phyloP scores from a whole-genome alignment of 1,140 invertebrate species.

The Zaprionus ghesquierei region DNA sequence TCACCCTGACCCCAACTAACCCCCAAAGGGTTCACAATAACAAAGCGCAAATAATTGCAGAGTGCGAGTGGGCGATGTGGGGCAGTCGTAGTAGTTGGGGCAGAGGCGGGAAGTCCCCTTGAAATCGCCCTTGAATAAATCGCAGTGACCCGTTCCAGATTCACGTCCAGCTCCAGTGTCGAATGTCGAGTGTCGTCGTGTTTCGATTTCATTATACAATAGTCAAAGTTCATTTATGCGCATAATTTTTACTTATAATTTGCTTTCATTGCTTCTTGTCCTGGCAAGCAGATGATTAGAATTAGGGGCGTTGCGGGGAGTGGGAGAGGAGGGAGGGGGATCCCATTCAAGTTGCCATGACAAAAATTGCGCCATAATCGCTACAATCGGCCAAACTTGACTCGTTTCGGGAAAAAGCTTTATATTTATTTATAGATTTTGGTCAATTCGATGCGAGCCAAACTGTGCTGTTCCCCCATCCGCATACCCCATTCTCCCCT shows the following conservation, averaged over 20 bases:
- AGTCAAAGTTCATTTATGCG: slow-evolving; percentile 66
- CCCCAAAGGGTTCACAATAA: slow-evolving; percentile 18
- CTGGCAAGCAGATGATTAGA: slow-evolving; percentile 27
- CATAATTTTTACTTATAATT: slow-evolving; percentile 66
- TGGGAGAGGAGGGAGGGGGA: too few species aligned
- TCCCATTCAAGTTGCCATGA: slow-evolving; percentile 46
- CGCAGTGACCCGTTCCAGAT: slow-evolving; percentile 10
- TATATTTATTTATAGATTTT: slow-evolving; percentile 48
- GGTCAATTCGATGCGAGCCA: slow-evolving; percentile 6
- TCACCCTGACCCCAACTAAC: neutral
- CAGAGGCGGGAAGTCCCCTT: slow-evolving; percentile 9
- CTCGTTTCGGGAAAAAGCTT: slow-evolving; percentile 23
- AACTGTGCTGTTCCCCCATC: neutral
- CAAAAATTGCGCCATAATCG: slow-evolving; percentile 60
- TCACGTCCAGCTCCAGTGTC: neutral
- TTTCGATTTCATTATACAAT: slow-evolving; percentile 51
- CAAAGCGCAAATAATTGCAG: slow-evolving; percentile 49
- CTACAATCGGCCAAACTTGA: slow-evolving; percentile 4
- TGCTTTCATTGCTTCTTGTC: slow-evolving; percentile 36
- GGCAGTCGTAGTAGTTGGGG: too few species aligned
- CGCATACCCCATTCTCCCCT: neutral
- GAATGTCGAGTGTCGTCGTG: neutral
- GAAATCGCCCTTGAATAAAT: slow-evolving; percentile 35
- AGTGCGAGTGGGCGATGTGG: neutral
- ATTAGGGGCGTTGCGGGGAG: too few species aligned